Conservation (phyloP, 2,888 invertebrate species). For the Drosophila phalerata region DNA sequence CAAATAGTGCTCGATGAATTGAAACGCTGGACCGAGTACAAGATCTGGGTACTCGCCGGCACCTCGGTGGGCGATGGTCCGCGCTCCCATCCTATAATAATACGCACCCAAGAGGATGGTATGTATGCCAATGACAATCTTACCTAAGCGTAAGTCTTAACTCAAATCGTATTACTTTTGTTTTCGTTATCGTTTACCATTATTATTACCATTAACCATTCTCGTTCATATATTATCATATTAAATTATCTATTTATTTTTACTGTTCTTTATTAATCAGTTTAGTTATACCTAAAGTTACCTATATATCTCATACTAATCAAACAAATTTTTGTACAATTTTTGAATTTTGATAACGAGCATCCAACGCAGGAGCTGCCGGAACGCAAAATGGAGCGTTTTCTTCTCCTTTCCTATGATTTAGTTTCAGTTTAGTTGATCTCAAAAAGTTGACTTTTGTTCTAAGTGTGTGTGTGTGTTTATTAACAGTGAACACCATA, state of each 20-base stretch:
- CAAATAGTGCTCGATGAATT: constrained; percentile 94
- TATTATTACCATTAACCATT: constrained; percentile 11
- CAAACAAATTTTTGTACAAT: constrained; percentile 73
- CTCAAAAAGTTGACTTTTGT: constrained; percentile 27
- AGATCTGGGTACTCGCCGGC: constrained; percentile 98
- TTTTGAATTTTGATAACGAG: constrained; percentile 76
- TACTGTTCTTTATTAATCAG: constrained; percentile 2
- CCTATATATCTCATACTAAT: constrained; percentile 61
- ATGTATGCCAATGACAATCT: constrained; percentile 87
- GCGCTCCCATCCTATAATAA: constrained; percentile 95
- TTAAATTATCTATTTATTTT: constrained; percentile 29
- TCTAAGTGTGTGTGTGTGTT: constrained; percentile 27
- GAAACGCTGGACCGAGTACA: constrained; percentile 97
- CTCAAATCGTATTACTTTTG: constrained; percentile 38
- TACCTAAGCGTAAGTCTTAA: constrained; percentile 74
- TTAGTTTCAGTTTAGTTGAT: constrained; percentile 25
- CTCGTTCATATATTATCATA: constrained; percentile 10
- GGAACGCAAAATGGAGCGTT: constrained; percentile 70
- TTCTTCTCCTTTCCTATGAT: constrained; percentile 12
- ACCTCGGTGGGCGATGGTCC: constrained; percentile 99
- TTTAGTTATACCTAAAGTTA: constrained; percentile 29
- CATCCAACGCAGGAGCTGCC: constrained; percentile 66
- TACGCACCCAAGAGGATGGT: constrained; percentile 99
- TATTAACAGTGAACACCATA: constrained; percentile 32
- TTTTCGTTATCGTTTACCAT: constrained; percentile 28